phyloP scores from a whole-genome alignment of 2,113 vertebrate species.

The Patagioenas fasciata region DNA sequence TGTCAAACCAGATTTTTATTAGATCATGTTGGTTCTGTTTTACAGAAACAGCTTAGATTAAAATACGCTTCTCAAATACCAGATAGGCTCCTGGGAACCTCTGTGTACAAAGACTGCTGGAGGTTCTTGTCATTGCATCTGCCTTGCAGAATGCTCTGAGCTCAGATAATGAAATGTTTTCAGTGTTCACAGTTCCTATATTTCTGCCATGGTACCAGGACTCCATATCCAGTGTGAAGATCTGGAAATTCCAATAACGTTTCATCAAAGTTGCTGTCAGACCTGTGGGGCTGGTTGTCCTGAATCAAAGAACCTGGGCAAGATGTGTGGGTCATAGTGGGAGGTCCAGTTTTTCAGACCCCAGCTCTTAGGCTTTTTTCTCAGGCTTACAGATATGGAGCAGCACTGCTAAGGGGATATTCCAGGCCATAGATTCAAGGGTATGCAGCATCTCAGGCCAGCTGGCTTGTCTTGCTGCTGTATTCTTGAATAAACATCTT shows the following conservation, averaged over 20 bases:
- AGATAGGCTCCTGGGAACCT: background rate
- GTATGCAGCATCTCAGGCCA: background rate
- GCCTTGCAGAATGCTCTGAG: background rate
- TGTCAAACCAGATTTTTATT: background rate
- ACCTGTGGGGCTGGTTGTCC: background rate
- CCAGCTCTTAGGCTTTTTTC: background rate
- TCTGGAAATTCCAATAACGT: background rate
- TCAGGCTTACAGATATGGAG: background rate
- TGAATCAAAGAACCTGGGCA: background rate
- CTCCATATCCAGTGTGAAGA: background rate
- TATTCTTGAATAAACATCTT: background rate
- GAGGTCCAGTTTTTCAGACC: background rate
- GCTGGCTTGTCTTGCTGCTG: background rate
- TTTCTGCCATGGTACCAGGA: background rate
- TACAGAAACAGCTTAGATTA: background rate
- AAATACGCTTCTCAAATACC: background rate
- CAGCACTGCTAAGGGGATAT: background rate
- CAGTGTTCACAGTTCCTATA: background rate
- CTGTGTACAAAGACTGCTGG: background rate
- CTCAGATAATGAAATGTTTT: background rate
- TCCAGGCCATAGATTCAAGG: background rate
- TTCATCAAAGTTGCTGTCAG: background rate
- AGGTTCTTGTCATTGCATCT: background rate
- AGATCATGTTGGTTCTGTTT: background rate
- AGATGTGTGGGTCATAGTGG: background rate